Base-by-base conservation (phyloP, 2,888 invertebrate species). In the Saturnia pavonia region DNA sequence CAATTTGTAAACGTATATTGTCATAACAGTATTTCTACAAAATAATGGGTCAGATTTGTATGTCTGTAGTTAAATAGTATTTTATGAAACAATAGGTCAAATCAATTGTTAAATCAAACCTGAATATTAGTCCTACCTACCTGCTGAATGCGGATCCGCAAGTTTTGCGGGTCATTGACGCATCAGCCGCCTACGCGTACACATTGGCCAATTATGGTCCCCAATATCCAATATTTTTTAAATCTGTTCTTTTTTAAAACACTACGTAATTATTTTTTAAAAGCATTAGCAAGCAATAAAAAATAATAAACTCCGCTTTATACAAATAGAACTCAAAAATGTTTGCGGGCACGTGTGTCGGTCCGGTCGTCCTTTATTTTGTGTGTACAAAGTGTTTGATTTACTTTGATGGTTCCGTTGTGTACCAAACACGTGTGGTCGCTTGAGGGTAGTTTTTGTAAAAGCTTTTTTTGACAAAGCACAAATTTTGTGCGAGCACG, bases 81-180 rank as follows among this genome's bases (percentile, higher is more conserved):
- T 82, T 75, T 7, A 77, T 76, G 74, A 81, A 79, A 86, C 82
- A 84, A 85, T 85, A 78, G 80, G 74, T 75, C 76, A 78, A 81
- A 78, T 76, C 77, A 76, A 83, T 83, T 82, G 80, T 82, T 81
- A 77, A 83, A 81, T 82, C 78, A 77, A 80, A 82, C 78, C 82
- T 80, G 78, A 85, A 80, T 75, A 80, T 80, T 80, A 79, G 79
- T 80, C 80, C 82, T 87, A 86, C 81, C 82, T 87, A 86, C 85
- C 89, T 86, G 88, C 85, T 91, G 91, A 92, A 92, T 92, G 93
- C 88, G 92, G 92, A 91, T 91, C 89, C 89, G 85, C 93, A 86
- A 90, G 88, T 92, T 92, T 91, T 82, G 88, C 92, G 88, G 93
- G 93, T 94, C 93, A 91, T 93, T 93, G 93, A 93, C 93, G 91